Evolutionary conservation across 1,140 invertebrate genomes (phyloP), one percentile per base, ranked within the genome.

Genomic region (Sycophila sp.): DNA sequence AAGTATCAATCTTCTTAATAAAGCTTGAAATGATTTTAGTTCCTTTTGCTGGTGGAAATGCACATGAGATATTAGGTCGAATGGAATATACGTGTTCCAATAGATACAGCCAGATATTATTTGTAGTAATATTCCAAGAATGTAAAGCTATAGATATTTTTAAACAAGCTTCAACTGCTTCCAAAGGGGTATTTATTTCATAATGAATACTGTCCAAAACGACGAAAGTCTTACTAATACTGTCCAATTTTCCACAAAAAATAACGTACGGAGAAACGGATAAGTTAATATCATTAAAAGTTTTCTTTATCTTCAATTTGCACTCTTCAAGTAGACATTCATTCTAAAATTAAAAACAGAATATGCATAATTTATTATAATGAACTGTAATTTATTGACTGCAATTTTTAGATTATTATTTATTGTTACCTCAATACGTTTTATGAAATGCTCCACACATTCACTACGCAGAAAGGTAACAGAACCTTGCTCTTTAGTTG

Each of bases 171-270:
- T 49, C 45, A 30, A 63, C 28, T 34, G 60, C 60, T 34, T 63
- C 22, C 7, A 47, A 36, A 15, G 42, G 34, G 32, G 32, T 19
- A 2, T 30, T 32, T 2, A 63, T 32, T 63, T 45, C 40, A 10
- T 47, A 49, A 7, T 32, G 22, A 34, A 32, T 19, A 47, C 7
- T 19, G 17, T 47, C 42, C 5, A 47, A 28, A 17, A 63, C n/a
- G 13, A 63, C 60, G 19, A 47, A 63, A 22, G 19, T 10, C 49
- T 32, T 49, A 7, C 15, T 30, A 8, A 34, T 30, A 24, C 17
- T 32, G 15, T 63, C 13, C 19, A 49, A 34, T 63, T 30, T 32
- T 32, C 60, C 60, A 32, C 60, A 63, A 34, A 63, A 63, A 47
- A 63, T 49, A 32, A 63, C 28, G 36, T 49, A 63, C 0, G 26